Conservation (phyloP, 2,888 invertebrate species). For the Acronicta leporina region DNA sequence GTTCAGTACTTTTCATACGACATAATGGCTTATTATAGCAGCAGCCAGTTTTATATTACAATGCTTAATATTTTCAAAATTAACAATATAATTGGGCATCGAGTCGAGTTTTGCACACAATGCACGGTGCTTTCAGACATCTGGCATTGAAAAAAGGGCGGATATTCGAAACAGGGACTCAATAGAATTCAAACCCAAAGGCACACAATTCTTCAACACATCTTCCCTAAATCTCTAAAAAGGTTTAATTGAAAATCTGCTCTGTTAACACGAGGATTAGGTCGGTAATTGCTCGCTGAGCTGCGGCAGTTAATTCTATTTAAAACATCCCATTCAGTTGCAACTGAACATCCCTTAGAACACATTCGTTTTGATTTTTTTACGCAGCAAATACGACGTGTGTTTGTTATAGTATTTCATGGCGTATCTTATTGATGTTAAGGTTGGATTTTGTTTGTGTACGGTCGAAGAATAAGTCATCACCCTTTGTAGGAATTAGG, state of each 20-base stretch:
- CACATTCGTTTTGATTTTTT: slow-evolving; percentile 72
- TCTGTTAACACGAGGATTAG: slow-evolving; percentile 29
- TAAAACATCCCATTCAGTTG: slow-evolving; percentile 62
- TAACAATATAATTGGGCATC: slow-evolving; percentile 89
- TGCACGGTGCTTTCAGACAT: slow-evolving; percentile 77
- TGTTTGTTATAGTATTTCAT: slow-evolving; percentile 34
- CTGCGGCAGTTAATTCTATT: slow-evolving; percentile 54
- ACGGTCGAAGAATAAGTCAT: slow-evolving; percentile 64
- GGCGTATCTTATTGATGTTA: slow-evolving; percentile 49
- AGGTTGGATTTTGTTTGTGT: slow-evolving; percentile 53
- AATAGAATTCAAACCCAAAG: slow-evolving; percentile 83
- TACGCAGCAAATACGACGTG: slow-evolving; percentile 53
- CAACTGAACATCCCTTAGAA: slow-evolving; percentile 88
- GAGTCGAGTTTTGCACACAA: slow-evolving; percentile 76
- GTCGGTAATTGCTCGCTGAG: slow-evolving; percentile 50
- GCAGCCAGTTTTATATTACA: slow-evolving; percentile 83
- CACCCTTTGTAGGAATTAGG: slow-evolving; percentile 81
- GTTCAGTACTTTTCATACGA: slow-evolving; percentile 47
- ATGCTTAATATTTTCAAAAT: slow-evolving; percentile 87
- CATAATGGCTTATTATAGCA: slow-evolving; percentile 87
- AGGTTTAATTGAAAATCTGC: slow-evolving; percentile 46
- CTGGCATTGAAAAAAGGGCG: slow-evolving; percentile 87
- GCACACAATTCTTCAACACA: slow-evolving; percentile 56
- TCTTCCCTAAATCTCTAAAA: slow-evolving; percentile 38
- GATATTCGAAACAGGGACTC: slow-evolving; percentile 85